Evolutionary conservation across 2,888 invertebrate species (phyloP), one percentile per base, ranked within the genome.

Genomic region (Mythimna pallens): DNA sequence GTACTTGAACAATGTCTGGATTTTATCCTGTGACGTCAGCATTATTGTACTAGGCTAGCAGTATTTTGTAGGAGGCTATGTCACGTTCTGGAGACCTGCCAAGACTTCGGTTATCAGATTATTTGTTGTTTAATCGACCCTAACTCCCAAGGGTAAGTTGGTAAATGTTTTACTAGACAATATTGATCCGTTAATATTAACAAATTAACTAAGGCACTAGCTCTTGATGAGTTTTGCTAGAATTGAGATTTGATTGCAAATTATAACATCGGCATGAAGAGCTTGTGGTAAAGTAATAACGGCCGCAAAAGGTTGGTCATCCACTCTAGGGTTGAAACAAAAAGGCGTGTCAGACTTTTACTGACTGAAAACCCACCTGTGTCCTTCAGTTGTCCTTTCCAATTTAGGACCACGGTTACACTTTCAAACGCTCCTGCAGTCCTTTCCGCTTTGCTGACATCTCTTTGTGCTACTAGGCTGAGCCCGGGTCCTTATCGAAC

Each of bases 11-110:
- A 22, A 57, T 14, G 17, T 47, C 61, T 65, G 36, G 68, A 40
- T 59, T 8, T 47, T 10, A 3, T 58, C 54, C 36, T 20, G 20
- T 63, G 47, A 59, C 52, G 65, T 73, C 67, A 65, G 57, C 66
- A 17, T 55, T 71, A 61, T 61, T 61, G 17, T 54, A 55, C 72
- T 30, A 36, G 52, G 25, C 57, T n/a, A 12, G 20, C 52, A 50
- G 55, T 57, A 62, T 67, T 65, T 77, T 55, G 58, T 61, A 34
- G 4, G 54, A 52, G 50, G 50, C 22, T 22, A 30, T 52, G n/a
- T 40, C 30, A 75, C 70, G 34, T 66, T 61, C 22, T 73, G 73
- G 80, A 66, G 2, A 12, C 30, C 30, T 40, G 83, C 80, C 82
- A 79, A 64, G 54, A 36, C 47, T 43, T 43, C 0, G 57, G n/a